Evolutionary conservation across 2,797 vertebrate genomes (phyloP).

Genomic region (Masticophis lateralis): DNA sequence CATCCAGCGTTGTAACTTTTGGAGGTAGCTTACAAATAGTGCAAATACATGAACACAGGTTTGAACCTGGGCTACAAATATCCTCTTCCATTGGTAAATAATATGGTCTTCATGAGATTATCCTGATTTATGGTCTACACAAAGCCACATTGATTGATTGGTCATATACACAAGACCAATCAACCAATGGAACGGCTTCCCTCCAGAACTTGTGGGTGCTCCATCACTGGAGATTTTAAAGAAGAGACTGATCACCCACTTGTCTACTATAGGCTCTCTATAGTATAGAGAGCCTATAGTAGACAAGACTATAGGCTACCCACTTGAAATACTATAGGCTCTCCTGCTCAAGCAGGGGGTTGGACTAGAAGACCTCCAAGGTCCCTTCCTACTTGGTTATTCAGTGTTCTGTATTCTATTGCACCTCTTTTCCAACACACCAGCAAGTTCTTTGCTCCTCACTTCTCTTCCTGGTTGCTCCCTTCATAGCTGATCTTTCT

Average conservation of each 20-base stretch:
- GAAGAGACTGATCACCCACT: not conserved
- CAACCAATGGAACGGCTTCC: not conserved
- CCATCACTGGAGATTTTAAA: not conserved
- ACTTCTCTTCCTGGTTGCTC: not conserved
- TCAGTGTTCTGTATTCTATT: not conserved
- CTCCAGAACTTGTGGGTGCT: not conserved
- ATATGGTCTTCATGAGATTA: not conserved
- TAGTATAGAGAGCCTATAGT: too few species aligned
- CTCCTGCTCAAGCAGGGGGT: not conserved
- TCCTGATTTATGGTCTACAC: not conserved
- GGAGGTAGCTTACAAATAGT: not conserved
- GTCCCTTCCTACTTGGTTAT: not conserved
- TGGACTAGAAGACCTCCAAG: not conserved
- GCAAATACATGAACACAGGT: not conserved
- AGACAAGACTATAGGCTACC: too few species aligned
- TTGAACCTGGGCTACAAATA: not conserved
- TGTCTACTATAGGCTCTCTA: not conserved
- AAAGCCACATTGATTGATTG: not conserved
- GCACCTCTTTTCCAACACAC: not conserved
- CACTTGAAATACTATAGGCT: not conserved
- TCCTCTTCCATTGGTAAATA: not conserved
- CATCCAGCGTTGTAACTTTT: not conserved
- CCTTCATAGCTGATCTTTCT: not conserved
- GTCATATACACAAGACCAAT: not conserved
- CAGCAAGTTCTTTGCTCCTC: not conserved